These are phyloP conservation scores for Spodoptera littoralis DNA, from an alignment of 2,888 invertebrate species.

Conservation along the genomic window DNA sequence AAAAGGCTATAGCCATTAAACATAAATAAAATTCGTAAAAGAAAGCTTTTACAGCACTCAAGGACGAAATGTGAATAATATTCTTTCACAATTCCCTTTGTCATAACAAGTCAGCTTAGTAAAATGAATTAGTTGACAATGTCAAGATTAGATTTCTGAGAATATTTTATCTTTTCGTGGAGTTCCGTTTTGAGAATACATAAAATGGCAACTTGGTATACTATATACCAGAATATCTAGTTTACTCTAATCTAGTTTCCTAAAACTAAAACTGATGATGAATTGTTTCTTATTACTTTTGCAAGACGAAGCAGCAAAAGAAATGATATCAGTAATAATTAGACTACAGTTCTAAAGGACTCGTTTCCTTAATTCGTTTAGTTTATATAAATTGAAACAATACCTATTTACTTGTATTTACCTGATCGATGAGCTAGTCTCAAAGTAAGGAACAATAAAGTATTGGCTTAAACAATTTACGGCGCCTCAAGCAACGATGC, in stretches of 20 bases:
- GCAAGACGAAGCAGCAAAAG: too few relatives aligned
- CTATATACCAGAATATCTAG: not conserved
- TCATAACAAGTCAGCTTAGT: conserved; percentile 31
- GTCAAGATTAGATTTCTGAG: conserved; percentile 51
- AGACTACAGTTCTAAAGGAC: not conserved
- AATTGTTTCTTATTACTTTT: too few relatives aligned
- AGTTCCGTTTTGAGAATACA: not conserved
- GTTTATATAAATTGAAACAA: too few relatives aligned
- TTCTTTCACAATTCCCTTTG: conserved; percentile 34
- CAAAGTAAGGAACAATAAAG: conserved; percentile 21
- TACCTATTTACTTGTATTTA: conserved; percentile 13
- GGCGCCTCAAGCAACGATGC: conserved; percentile 1
- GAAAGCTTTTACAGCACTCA: conserved; percentile 16
- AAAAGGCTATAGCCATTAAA: too few relatives aligned
- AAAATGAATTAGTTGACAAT: conserved; percentile 53
- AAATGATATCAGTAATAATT: not conserved
- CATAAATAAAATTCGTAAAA: not conserved
- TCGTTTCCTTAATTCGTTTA: too few relatives aligned
- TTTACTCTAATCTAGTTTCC: too few relatives aligned
- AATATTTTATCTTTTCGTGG: conserved; percentile 39
- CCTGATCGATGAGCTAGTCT: conserved; percentile 26
- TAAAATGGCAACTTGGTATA: not conserved
- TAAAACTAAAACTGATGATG: too few relatives aligned
- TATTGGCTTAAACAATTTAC: conserved; percentile 40
- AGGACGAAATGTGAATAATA: conserved; percentile 29